A percentile compares a stretch with the other conserved stretches of the same genome.
Evolutionary conservation across 2,113 vertebrate species (phyloP).

Genomic region (Lepidothrix coronata): DNA sequence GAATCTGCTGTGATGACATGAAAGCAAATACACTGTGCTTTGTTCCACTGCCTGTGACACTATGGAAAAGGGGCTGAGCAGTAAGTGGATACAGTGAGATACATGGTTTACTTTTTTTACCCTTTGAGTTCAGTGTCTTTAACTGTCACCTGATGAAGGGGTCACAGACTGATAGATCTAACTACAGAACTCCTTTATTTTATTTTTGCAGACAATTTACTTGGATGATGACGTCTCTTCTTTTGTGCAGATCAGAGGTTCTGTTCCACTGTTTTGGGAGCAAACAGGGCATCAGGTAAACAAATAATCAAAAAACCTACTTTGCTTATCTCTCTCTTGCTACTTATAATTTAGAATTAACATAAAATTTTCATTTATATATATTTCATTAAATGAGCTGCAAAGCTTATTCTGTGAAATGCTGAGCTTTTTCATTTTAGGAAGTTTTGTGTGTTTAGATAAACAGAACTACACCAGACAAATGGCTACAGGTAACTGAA

Average conservation of each 20-base stretch:
- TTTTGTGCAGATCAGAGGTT: conserved; percentile 82
- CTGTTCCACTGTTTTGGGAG: conserved; percentile 82
- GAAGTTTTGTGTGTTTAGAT: neutral
- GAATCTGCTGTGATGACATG: neutral
- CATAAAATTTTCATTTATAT: neutral
- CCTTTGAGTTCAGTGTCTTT: conserved; percentile 53
- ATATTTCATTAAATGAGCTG: neutral
- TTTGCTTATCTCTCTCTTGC: neutral
- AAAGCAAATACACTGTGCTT: neutral
- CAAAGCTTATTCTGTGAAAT: neutral
- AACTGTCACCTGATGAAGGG: conserved; percentile 26
- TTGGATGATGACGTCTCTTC: conserved; percentile 81
- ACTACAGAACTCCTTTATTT: conserved; percentile 32
- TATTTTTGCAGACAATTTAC: conserved; percentile 75
- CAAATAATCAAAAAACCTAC: neutral
- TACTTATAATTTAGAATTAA: neutral
- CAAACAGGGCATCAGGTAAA: conserved; percentile 78
- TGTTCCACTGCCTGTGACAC: neutral
- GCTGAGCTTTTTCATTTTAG: neutral
- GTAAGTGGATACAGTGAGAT: conserved; percentile 24
- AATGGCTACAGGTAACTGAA: neutral
- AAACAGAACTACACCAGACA: neutral
- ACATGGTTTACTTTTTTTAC: conserved; percentile 15
- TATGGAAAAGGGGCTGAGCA: neutral
- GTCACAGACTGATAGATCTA: conserved; percentile 9